Evolutionary conservation across 1,140 invertebrate genomes (phyloP).

Genomic region (Brachionus rubens): DNA sequence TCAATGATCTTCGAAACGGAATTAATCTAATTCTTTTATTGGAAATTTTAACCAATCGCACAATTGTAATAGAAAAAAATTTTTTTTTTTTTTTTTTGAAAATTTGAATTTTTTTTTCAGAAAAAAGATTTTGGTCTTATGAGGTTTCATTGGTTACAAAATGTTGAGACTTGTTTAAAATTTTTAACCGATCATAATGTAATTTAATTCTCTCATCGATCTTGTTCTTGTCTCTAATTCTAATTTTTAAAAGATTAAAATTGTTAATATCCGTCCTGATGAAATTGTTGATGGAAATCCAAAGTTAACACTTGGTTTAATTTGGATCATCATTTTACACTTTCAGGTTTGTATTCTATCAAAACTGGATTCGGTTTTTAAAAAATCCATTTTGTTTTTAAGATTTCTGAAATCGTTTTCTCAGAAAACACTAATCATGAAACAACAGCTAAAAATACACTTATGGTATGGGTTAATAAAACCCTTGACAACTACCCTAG

Average conservation of each 20-base stretch:
- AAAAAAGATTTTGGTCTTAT: constrained; percentile 64
- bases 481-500: constrained; percentile 79
- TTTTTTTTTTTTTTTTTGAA: background rate
- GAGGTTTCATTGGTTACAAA: constrained; percentile 37
- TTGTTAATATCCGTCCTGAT: constrained; percentile 93
- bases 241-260: constrained; percentile 71
- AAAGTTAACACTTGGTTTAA: constrained; percentile 92
- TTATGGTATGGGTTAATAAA: constrained; percentile 38
- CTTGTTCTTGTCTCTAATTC: too few relatives aligned
- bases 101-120: too few relatives aligned
- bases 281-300: constrained; percentile 99
- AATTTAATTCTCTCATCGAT: background rate
- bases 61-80: background rate
- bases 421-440: background rate
- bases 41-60: constrained; percentile 24
- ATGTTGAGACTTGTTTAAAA: constrained; percentile 40
- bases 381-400: background rate
- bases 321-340: constrained; percentile 93
- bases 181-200: constrained; percentile 27
- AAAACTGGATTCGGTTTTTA: background rate
- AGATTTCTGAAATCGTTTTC: constrained; percentile 19
- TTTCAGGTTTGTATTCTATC: constrained; percentile 47
- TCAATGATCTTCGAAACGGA: constrained; percentile 45
- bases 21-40: constrained; percentile 24
- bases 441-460: background rate